These are phyloP conservation scores for Takifugu ocellatus DNA, from an alignment of 2,797 vertebrate species.

Conservation along the genomic window DNA sequence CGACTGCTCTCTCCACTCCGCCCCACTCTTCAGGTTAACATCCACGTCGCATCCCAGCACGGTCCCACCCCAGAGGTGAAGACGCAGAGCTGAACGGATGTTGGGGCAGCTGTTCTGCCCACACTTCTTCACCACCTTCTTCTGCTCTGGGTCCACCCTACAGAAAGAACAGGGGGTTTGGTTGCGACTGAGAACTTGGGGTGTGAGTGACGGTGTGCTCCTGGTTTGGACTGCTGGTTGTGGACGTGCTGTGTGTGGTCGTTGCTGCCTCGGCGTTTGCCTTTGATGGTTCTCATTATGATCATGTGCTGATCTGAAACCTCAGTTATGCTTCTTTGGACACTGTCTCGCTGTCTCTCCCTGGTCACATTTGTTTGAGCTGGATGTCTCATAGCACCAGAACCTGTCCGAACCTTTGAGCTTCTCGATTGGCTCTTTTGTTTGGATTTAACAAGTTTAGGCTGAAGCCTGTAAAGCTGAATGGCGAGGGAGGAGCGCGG, in stretches of 20 bases:
- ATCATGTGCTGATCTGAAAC: slow-evolving; percentile 31
- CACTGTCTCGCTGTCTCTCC: neutral
- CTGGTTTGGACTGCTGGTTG: neutral
- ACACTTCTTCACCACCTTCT: neutral
- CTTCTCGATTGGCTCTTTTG: too few relatives aligned
- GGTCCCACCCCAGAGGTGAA: too few relatives aligned
- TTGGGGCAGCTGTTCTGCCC: too few relatives aligned
- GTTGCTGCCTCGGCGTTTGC: slow-evolving; percentile 17
- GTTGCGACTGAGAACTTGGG: too few relatives aligned
- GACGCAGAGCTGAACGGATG: too few relatives aligned
- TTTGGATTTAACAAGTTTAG: too few relatives aligned
- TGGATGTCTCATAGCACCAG: too few relatives aligned
- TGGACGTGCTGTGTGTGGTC: neutral
- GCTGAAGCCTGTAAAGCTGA: too few relatives aligned
- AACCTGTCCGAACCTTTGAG: too few relatives aligned
- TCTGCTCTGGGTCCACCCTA: slow-evolving; percentile 20
- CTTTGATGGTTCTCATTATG: slow-evolving; percentile 52
- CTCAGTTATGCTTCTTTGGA: slow-evolving; percentile 23
- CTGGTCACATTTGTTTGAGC: too few relatives aligned
- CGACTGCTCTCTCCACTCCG: slow-evolving; percentile 5
- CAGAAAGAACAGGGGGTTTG: neutral
- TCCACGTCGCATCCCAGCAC: too few relatives aligned
- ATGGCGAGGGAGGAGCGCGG: too few relatives aligned
- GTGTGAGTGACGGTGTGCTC: neutral
- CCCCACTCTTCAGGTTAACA: neutral